phyloP scores from a whole-genome alignment of 2,113 vertebrate genomes.

The Oncorhynchus clarkii region DNA sequence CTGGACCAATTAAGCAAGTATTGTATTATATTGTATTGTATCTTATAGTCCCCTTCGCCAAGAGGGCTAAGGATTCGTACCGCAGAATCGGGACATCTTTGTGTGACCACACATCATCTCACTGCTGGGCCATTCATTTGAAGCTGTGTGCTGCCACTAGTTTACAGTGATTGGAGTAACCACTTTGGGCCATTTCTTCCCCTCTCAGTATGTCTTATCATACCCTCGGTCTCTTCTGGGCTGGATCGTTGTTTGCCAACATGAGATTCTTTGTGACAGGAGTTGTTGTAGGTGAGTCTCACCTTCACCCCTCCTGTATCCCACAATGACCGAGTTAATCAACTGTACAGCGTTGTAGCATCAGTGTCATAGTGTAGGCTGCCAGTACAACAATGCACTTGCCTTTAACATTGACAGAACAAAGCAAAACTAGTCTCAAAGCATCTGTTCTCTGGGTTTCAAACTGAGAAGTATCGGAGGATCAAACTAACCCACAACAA shows the following conservation, averaged over 20 bases:
- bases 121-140: too few species aligned
- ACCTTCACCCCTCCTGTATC: constrained; percentile 20
- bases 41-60: background rate
- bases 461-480: constrained; percentile 44
- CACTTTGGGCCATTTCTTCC: background rate
- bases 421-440: constrained; percentile 23
- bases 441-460: constrained; percentile 53
- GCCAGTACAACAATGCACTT: constrained; percentile 15
- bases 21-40: background rate
- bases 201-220: constrained; percentile 79
- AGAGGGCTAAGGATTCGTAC: background rate
- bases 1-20: too few species aligned
- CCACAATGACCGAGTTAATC: constrained; percentile 45
- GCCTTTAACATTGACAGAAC: background rate
- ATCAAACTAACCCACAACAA: constrained; percentile 26
- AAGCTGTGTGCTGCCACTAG: too few species aligned
- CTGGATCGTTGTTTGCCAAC: constrained; percentile 85
- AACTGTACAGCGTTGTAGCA: constrained; percentile 45
- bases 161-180: too few species aligned
- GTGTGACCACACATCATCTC: too few species aligned
- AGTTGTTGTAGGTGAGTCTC: constrained; percentile 80
- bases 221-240: constrained; percentile 86
- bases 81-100: too few species aligned
- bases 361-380: constrained; percentile 51
- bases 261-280: constrained; percentile 83